Evolutionary conservation across 1,140 invertebrate species (phyloP).

Genomic region (Globodera rostochiensis): DNA sequence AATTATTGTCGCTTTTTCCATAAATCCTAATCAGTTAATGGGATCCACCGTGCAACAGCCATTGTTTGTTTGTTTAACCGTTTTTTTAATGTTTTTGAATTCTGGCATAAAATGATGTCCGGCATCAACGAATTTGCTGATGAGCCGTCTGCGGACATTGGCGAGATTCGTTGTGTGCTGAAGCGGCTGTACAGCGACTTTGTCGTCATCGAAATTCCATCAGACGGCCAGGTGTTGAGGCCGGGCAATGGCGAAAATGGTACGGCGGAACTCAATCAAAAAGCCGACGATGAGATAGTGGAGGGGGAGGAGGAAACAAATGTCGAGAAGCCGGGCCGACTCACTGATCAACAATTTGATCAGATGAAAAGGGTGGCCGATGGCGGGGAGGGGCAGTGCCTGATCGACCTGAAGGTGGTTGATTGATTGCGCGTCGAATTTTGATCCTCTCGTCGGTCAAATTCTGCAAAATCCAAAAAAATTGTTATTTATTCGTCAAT

Average conservation of each 20-base stretch:
- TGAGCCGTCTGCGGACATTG: not conserved
- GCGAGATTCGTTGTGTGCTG: conserved; percentile 22
- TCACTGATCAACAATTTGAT: conserved; percentile 13
- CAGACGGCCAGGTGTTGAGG: conserved; percentile 8
- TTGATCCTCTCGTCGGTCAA: no score
- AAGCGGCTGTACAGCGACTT: conserved; percentile 38
- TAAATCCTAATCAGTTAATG: no score
- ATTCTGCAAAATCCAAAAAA: no score
- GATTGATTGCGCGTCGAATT: no score
- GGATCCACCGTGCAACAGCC: no score
- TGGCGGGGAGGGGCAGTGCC: not conserved
- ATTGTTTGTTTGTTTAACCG: no score
- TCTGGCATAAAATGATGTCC: not conserved
- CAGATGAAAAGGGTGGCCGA: not conserved
- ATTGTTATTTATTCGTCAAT: no score
- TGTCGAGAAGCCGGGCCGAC: not conserved
- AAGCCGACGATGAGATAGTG: not conserved
- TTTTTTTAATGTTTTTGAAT: not conserved
- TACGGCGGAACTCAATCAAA: not conserved
- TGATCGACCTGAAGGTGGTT: conserved; percentile 19
- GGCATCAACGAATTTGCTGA: not conserved
- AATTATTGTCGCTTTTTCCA: no score
- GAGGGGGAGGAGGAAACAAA: not conserved
- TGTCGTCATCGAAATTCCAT: conserved; percentile 28
- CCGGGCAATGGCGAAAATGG: not conserved